Percentiles rank a stretch among this genome's conserved stretches.
These are phyloP conservation scores for Lasioglossum calceatum DNA, from an alignment of 2,888 invertebrate species.

Conservation along the genomic window DNA sequence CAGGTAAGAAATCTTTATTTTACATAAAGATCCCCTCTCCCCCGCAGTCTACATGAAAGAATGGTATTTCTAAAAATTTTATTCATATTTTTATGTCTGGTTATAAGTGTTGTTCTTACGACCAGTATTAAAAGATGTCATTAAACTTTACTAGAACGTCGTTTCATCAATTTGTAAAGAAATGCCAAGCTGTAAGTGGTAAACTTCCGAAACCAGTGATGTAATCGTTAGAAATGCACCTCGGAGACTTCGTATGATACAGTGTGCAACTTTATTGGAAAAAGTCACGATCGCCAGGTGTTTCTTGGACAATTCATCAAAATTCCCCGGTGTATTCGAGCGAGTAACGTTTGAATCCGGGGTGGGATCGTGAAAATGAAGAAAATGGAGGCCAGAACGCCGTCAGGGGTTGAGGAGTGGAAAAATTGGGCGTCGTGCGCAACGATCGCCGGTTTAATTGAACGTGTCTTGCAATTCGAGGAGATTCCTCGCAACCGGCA, in stretches of 20 bases:
- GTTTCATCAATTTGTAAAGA: background rate
- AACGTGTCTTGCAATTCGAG: conserved; percentile 47
- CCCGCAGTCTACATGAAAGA: background rate
- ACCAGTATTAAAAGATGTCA: too few species aligned
- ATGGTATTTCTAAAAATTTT: background rate
- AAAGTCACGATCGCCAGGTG: background rate
- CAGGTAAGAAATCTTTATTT: too few species aligned
- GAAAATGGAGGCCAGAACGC: background rate
- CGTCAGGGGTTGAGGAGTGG: background rate
- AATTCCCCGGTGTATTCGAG: background rate
- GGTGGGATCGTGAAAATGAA: background rate
- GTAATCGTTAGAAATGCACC: background rate
- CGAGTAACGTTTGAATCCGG: background rate
- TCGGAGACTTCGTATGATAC: background rate
- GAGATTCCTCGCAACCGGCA: conserved; percentile 24
- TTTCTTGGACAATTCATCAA: background rate
- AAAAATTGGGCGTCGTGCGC: background rate
- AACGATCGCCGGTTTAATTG: conserved; percentile 57
- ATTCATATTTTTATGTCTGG: background rate
- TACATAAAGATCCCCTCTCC: too few species aligned
- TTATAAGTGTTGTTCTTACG: background rate
- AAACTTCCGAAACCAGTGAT: background rate
- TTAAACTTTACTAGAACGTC: background rate
- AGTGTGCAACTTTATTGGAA: background rate
- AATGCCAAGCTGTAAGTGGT: background rate